A percentile compares a stretch with the other conserved stretches of the same genome.
phyloP scores from a whole-genome alignment of 1,140 invertebrate genomes.

The Meloidogyne exigua region DNA sequence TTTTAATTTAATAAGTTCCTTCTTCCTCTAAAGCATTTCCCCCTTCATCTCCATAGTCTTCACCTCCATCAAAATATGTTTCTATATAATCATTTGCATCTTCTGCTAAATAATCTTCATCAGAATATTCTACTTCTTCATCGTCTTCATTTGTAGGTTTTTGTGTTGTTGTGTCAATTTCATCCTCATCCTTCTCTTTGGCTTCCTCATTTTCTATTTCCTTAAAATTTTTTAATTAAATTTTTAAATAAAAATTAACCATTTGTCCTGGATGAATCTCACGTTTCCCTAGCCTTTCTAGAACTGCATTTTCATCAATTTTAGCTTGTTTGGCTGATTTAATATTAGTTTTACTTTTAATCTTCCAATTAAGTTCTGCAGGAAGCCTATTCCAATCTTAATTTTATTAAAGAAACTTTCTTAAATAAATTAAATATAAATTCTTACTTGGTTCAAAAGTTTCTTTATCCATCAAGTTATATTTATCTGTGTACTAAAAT shows the following conservation, averaged over 20 bases:
- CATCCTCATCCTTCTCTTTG: slow-evolving; percentile 11
- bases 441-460: slow-evolving; percentile 22
- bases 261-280: background rate
- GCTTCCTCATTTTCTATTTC: background rate
- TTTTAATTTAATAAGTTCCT: background rate
- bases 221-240: background rate
- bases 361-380: slow-evolving; percentile 17
- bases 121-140: slow-evolving; percentile 21
- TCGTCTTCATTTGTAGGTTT: slow-evolving; percentile 18
- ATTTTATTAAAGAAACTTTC: background rate
- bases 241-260: background rate
- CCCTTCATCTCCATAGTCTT: slow-evolving; percentile 15
- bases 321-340: background rate
- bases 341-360: background rate
- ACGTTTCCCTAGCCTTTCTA: slow-evolving; percentile 15
- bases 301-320: slow-evolving; percentile 10
- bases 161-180: slow-evolving; percentile 4
- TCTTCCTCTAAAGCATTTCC: slow-evolving; percentile 23
- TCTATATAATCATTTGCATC: slow-evolving; percentile 28
- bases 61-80: slow-evolving; percentile 25
- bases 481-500: slow-evolving; percentile 28
- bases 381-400: slow-evolving; percentile 22
- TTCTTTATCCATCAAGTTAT: slow-evolving; percentile 21
- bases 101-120: slow-evolving; percentile 24
- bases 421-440: background rate